Base-by-base conservation (phyloP, 1,140 invertebrate species). In the Drosophila jambulina region DNA sequence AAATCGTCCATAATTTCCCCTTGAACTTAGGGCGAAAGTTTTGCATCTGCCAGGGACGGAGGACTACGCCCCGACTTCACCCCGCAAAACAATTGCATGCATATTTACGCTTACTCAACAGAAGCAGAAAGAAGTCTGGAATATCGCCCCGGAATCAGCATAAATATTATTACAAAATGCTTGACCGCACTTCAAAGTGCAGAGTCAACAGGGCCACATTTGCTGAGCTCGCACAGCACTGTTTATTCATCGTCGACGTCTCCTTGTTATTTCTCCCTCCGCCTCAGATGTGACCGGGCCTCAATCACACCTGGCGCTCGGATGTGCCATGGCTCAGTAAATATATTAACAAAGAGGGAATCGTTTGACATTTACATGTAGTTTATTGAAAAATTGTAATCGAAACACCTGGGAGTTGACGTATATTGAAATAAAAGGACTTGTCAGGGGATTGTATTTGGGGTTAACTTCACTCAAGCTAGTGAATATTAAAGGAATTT, bases 121-220 rank as follows among this genome's bases (percentile, higher is more conserved):
- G 27, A 71, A 71, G 6, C 23, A n/a, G 42, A 70, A 71, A 74
- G 36, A 57, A 69, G 46, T 69, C 40, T 38, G 49, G 19, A 19
- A 21, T 36, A n/a, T 36, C 29, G 46, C 45, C 17, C 34, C 43
- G 63, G 53, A 64, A 70, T 70, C 56, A 78, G 57, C 72, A 78
- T 84, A 85, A 69, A 80, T 79, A 78, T 86, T 86, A 61, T 78
- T 82, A 59, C 45, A 67, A 67, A 67, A 76, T 72, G 76, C 83
- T 82, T 87, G 83, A 87, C 83, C 83, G 79, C 83, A 86, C 79
- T 82, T 65, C 60, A 65, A 69, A 80, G 46, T 78, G 75, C 82
- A 59, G 51, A 86, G 82, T 78, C 82, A 86, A 85, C 62, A 53
- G 67, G 61, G 53, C 46, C 51, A 61, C 61, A 68, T 86, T 78